phyloP scores from a whole-genome alignment of 2,797 vertebrate species.

The Fringilla coelebs region DNA sequence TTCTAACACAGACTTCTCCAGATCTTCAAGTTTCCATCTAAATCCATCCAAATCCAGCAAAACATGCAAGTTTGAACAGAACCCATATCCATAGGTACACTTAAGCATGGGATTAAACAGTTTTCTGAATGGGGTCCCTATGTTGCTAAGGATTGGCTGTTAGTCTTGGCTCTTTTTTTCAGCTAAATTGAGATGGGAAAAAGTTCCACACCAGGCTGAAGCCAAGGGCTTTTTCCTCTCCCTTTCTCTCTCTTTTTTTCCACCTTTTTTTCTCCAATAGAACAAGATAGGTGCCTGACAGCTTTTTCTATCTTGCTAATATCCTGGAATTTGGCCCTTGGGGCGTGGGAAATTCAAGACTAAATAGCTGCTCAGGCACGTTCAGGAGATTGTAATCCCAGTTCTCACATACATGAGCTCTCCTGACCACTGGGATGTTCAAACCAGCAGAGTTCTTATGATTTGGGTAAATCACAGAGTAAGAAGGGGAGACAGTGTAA shows the following conservation, averaged over 20 bases:
- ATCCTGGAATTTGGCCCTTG: background rate
- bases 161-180: constrained; percentile 41
- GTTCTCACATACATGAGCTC: background rate
- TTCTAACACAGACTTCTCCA: background rate
- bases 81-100: background rate
- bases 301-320: background rate
- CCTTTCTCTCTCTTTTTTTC: background rate
- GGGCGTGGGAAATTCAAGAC: background rate
- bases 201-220: background rate
- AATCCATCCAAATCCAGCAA: background rate
- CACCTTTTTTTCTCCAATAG: background rate
- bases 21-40: constrained; percentile 1
- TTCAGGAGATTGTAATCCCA: background rate
- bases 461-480: background rate
- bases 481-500: background rate
- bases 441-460: background rate
- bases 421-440: background rate
- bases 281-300: background rate
- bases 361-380: background rate
- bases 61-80: background rate
- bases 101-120: constrained; percentile 38
- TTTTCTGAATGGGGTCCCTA: constrained; percentile 2
- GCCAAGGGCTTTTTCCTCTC: background rate
- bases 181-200: constrained; percentile 33
- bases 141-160: background rate